Evolutionary conservation across 2,797 vertebrate genomes (phyloP), one percentile per base, ranked within the genome.

Genomic region (Pogoniulus pusillus): DNA sequence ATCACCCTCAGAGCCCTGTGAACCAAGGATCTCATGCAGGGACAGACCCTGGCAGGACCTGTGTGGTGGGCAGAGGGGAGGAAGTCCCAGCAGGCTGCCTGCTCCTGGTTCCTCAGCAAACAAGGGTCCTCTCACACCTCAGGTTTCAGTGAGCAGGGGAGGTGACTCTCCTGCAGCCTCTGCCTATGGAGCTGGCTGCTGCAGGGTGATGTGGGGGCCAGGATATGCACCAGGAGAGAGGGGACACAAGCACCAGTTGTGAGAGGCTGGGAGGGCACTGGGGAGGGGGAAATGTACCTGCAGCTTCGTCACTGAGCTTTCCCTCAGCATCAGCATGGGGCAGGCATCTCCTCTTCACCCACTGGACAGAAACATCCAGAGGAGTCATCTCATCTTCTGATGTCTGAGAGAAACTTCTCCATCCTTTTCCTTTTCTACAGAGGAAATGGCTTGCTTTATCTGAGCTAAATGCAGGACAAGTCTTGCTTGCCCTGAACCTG

Each of bases 11-110:
- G 58, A 66, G 34, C 29, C 39, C 30, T 66, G 27, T 1, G 3
- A 24, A 10, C 5, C 0, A 0, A 4, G 19, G 13, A 2, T 53
- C 30, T 69, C 18, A 1, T 17, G 1, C 75, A 37, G 34, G 27
- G 12, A 49, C 45, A 66, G 47, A 8, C 4, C 35, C 62, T 41
- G 51, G 17, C 60, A 70, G 53, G 24, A 24, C 51, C 35, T 29
- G 47, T 2, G 10, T 1, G 3, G 26, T 26, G 59, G 30, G 17
- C 47, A 29, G 26, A 60, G 18, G 7, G 32, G 47, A 66, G 34
- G 32, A 43, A 78, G 30, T 17, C 19, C 27, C 62, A 41, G 49
- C 37, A 15, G 13, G 39, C 2, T 11, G 7, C 17, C 4, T 2
- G 12, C 7, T 78, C 35, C 53, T 53, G 39, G 6, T n/a, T 72